Base-by-base conservation (phyloP, 2,888 invertebrate species). In the Drosophila prostipennis region DNA sequence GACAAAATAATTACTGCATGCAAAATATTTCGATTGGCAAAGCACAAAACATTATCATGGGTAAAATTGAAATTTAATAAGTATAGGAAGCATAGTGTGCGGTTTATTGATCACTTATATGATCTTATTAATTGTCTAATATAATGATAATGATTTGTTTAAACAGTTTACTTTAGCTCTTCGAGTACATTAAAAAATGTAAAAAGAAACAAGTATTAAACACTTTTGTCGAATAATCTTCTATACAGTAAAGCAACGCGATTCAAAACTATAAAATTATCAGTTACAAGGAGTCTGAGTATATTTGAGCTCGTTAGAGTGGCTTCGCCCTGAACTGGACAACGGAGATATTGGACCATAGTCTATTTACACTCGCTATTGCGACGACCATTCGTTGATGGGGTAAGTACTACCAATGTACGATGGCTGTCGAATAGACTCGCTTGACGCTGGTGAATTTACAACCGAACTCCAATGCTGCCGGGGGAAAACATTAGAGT, bases 351-450 rank as follows among this genome's bases (percentile, higher is more conserved):
- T 67, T 48, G 67, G 48, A 60, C 57, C 68, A 51, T 34, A 23
- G 59, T 59, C 40, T 72, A 51, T 71, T 72, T 72, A 72, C 68
- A 69, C 39, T 72, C 46, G 56, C 58, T 74, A 75, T 74, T 86
- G 87, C 58, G 84, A 79, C 61, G 87, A 76, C 84, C 84, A 84
- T 53, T 84, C 87, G 59, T 83, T 84, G 19, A 83, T 58, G 58
- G 84, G 79, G 53, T 81, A 81, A 49, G 72, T 69, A 52, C 76
- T 81, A 45, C 86, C 84, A 57, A 86, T 64, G 68, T 86, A 86
- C 68, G 68, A 79, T 68, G 83, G 86, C 46, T 81, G 81, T 40
- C 87, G 76, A 43, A 82, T 73, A 3, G 82, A 51, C 67, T 84
- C 84, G 49, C 72, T 83, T 26, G 73, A 78, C 48, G 79, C 48